Evolutionary conservation across 2,888 invertebrate genomes (phyloP).

Genomic region (Hirtodrosophila trivittata): DNA sequence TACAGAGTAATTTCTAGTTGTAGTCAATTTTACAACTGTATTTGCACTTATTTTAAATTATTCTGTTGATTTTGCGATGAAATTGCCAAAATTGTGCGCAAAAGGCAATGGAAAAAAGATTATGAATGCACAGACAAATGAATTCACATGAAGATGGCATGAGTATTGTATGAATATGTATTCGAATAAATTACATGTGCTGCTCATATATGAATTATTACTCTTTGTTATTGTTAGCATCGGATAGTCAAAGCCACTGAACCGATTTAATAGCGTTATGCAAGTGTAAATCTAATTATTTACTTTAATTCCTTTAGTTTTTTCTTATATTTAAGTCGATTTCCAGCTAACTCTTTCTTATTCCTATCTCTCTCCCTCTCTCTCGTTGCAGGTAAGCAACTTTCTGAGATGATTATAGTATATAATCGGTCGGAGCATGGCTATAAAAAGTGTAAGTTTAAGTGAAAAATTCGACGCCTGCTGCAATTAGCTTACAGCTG

Average conservation of each 20-base stretch:
- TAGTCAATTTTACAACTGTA: no score
- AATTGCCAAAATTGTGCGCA: conserved; percentile 24
- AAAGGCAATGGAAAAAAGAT: not conserved
- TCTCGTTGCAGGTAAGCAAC: conserved; percentile 60
- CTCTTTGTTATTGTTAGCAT: no score
- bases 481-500: conserved; percentile 59
- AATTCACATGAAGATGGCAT: no score
- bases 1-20: no score
- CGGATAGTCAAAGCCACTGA: not conserved
- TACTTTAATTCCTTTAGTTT: not conserved
- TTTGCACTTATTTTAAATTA: no score
- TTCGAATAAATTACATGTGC: not conserved
- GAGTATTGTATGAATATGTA: not conserved
- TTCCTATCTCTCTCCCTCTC: not conserved
- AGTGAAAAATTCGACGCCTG: conserved; percentile 33
- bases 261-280: not conserved
- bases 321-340: no score
- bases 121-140: no score
- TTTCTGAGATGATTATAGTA: conserved; percentile 22
- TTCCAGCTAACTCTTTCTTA: no score
- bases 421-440: no score
- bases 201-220: not conserved
- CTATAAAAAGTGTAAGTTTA: conserved; percentile 53
- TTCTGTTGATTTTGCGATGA: conserved; percentile 5
- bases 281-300: not conserved